These are phyloP conservation scores for Amblyopsis rosae DNA, from an alignment of 2,113 vertebrate species.

Conservation along the genomic window DNA sequence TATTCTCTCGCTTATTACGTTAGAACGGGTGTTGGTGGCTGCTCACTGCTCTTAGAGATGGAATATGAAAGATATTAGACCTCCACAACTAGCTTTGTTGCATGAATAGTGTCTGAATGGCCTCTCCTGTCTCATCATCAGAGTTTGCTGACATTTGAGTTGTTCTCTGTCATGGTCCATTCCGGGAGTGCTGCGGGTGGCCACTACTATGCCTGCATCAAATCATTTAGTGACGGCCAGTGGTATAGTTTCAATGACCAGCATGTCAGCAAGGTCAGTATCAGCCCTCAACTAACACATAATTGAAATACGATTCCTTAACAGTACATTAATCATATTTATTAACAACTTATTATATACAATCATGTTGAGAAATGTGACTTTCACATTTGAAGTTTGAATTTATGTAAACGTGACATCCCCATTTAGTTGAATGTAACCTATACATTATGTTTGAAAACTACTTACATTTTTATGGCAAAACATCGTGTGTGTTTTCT, in stretches of 20 bases:
- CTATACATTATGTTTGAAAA: too few relatives aligned
- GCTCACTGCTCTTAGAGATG: too few relatives aligned
- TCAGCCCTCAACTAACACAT: background rate
- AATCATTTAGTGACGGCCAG: slow-evolving; percentile 94
- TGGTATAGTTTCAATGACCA: slow-evolving; percentile 99
- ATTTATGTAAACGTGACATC: too few relatives aligned
- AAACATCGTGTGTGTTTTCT: slow-evolving; percentile 6
- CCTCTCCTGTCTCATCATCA: slow-evolving; percentile 55
- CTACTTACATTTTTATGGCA: background rate
- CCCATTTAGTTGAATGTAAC: too few relatives aligned
- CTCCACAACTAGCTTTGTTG: background rate
- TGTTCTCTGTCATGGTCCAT: slow-evolving; percentile 99
- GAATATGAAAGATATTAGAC: too few relatives aligned
- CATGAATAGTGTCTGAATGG: background rate
- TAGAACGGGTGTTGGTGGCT: too few relatives aligned
- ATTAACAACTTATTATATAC: background rate
- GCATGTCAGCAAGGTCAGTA: slow-evolving; percentile 95
- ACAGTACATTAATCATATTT: background rate
- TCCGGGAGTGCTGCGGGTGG: slow-evolving; percentile 97
- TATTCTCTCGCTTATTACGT: too few relatives aligned
- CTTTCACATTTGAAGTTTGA: too few relatives aligned
- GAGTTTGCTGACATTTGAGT: slow-evolving; percentile 92
- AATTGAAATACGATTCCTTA: background rate
- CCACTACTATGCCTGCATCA: slow-evolving; percentile 99
- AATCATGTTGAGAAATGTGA: too few relatives aligned